These are phyloP conservation scores for Onthophagus sagittarius DNA, from an alignment of 2,888 invertebrate genomes.

Conservation along the genomic window DNA sequence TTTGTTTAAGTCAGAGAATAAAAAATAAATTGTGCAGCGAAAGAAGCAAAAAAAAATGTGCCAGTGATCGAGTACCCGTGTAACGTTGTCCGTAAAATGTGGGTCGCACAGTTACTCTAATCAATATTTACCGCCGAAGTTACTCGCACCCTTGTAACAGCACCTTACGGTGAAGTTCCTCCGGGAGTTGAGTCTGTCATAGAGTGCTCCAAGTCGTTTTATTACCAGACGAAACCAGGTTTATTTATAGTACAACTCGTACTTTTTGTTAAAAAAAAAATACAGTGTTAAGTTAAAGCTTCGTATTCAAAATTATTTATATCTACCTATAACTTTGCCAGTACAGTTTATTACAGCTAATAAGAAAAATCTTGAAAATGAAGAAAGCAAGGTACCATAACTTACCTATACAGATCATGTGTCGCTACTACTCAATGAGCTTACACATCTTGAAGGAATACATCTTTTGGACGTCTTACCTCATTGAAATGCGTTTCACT, in stretches of 20 bases:
- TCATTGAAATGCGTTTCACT: too few species aligned
- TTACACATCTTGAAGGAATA: too few species aligned
- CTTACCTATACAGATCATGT: too few species aligned
- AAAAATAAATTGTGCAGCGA: background rate
- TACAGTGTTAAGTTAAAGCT: too few species aligned
- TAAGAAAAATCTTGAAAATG: too few species aligned
- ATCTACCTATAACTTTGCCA: too few species aligned
- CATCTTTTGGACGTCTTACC: too few species aligned
- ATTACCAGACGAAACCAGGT: background rate
- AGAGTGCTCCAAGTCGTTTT: background rate
- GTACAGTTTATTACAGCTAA: too few species aligned
- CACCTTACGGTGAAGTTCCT: background rate
- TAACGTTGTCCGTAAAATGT: constrained; percentile 36
- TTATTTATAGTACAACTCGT: background rate
- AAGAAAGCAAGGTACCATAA: too few species aligned
- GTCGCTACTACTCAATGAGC: too few species aligned
- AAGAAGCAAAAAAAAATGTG: background rate
- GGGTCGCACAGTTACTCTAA: constrained; percentile 36
- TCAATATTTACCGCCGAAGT: constrained; percentile 35
- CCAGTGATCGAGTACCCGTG: background rate
- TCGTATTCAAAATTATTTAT: too few species aligned
- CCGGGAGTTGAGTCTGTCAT: background rate
- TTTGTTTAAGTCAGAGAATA: background rate
- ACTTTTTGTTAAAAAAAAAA: background rate
- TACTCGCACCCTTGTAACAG: constrained; percentile 18